Evolutionary conservation across 2,888 invertebrate species (phyloP), one percentile per base, ranked within the genome.

Genomic region (Atethmia centrago): DNA sequence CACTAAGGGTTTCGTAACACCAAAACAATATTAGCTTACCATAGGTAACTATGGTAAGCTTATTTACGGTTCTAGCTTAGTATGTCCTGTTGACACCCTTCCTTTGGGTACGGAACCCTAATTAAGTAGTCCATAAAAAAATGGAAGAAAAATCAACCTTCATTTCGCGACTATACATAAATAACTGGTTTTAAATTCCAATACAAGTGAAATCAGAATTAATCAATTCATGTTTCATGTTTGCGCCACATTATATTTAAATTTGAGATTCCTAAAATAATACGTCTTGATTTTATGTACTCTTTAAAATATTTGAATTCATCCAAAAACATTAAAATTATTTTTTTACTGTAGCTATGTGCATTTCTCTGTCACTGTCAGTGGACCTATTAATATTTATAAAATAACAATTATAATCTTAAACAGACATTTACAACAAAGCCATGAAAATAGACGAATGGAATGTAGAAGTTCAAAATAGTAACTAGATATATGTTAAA

Each of bases 401-500:
- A 68, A 66, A 64, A 67, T 67, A 63, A 71, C 8, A 47, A 74
- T 53, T 56, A 63, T 53, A 51, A 67, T 63, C 58, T 14, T 31
- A 59, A 31, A 69, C 31, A 77, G 68, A 62, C 66, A 74, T 45
- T 71, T 66, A 76, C 53, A 77, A 63, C 21, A 53, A 66, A 65
- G 65, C 64, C 63, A 64, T 47, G 31, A 31, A 71, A 71, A 71
- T 49, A 78, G 74, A 68, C 58, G 14, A 71, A 55, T 63, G 85
- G 85, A 85, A 85, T 85, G 85, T 84, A 61, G 42, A 53, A 71
- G 62, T 49, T 74, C 7, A 42, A 66, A 70, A 66, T 31, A 56
- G 14, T 55, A 61, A 56, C 21, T 31, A 59, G n/a, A 49, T 59
- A 14, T 40, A 58, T n/a, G 81, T 89, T 93, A 96, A 87, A 96